Evolutionary conservation across 1,140 invertebrate species (phyloP), one percentile per base, ranked within the genome.

Genomic region (Caenorhabditis brenneri): DNA sequence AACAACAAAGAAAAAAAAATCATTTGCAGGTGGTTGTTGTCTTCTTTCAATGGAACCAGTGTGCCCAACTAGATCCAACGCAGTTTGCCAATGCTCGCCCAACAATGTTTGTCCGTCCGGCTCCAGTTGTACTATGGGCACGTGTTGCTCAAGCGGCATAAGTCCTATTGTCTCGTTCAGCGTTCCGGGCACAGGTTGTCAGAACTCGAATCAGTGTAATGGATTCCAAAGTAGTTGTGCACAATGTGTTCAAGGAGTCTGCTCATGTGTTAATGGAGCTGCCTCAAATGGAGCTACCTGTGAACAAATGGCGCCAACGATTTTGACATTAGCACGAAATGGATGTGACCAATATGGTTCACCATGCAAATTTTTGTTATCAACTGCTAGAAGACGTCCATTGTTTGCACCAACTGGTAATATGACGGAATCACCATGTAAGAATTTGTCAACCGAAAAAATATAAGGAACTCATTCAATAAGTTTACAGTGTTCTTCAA

Each of bases 401-500:
- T n/a, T 88, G 1, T 88, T 88, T 58, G 85, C 88, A 9, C 87
- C 88, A n/a, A 82, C 69, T 55, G 82, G 58, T 36, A 88, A 88
- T 80, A 82, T 79, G 36, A 89, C 88, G 6, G 88, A 86, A 22
- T 65, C 58, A 1, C 87, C 87, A n/a, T 46, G 87, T 87, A 60
- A 84, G 36, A 24, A 12, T 55, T 53, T 3, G 15, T 69, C 22
- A 51, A 79, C 7, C 15, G 15, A 19, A 74, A 65, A 6, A 22
- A 74, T 80, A 1, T 1, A 79, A 27, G 7, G 9, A 12, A 10
- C 39, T 1, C 36, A 85, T 80, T 0, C n/a, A 33, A 12, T 10
- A 33, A n/a, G n/a, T 55, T 85, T 88, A 55, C 80, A 88, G 88
- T 89, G 15, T 89, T 89, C 89, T 89, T 81, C 80, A 89, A 89